Evolutionary conservation across 2,113 vertebrate species (phyloP).

Genomic region (Labeo rohita): DNA sequence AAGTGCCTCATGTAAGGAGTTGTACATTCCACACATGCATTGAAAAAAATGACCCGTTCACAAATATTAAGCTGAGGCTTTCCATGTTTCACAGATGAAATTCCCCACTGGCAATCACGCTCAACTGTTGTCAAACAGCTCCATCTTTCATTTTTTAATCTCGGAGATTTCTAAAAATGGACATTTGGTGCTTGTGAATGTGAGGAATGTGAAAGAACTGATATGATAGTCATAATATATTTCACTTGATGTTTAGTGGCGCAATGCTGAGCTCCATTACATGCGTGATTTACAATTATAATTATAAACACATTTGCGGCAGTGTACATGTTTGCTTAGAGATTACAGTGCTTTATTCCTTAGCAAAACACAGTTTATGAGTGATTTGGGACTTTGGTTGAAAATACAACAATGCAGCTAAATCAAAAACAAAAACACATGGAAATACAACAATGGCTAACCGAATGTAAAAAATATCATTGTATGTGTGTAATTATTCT

Average conservation of each 20-base stretch:
- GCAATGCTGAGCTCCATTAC: neutral
- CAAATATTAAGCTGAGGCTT: conserved; percentile 6
- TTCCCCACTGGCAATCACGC: neutral
- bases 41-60: neutral
- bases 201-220: conserved; percentile 32
- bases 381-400: neutral
- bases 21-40: conserved; percentile 35
- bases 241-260: neutral
- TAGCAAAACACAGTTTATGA: neutral
- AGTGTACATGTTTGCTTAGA: neutral
- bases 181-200: conserved; percentile 26
- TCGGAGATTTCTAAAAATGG: conserved; percentile 29
- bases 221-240: neutral
- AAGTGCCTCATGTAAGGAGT: conserved; percentile 1
- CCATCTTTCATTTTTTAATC: neutral
- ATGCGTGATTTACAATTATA: neutral
- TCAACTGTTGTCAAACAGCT: conserved; percentile 5
- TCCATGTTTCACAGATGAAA: conserved; percentile 5
- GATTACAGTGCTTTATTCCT: neutral
- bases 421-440: neutral
- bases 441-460: conserved; percentile 30
- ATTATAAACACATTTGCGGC: neutral
- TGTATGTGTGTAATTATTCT: conserved; percentile 21
- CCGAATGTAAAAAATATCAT: conserved; percentile 20
- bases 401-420: conserved; percentile 1